These are phyloP conservation scores for Aphidius gifuensis DNA, from an alignment of 1,140 invertebrate species.

Conservation along the genomic window DNA sequence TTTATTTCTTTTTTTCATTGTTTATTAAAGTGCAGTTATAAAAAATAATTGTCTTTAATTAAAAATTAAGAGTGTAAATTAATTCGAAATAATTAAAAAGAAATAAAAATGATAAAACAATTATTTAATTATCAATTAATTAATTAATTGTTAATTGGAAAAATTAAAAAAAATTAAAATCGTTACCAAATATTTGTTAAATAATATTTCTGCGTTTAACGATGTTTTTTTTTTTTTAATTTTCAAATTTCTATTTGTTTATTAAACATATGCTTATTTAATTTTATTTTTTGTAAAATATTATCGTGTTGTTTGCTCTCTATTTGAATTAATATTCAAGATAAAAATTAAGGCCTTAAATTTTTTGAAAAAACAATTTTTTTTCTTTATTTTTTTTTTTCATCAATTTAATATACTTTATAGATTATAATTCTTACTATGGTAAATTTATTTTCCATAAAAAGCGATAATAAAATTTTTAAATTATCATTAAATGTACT, in stretches of 20 bases:
- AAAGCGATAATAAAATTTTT: conserved; percentile 4
- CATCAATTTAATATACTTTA: neutral
- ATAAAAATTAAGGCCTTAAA: conserved; percentile 13
- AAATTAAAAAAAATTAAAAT: conserved; percentile 41
- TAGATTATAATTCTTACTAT: no score
- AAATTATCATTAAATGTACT: conserved; percentile 33
- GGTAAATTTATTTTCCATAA: neutral
- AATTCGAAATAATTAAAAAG: conserved; percentile 36
- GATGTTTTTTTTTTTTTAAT: conserved; percentile 29
- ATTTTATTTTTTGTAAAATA: conserved; percentile 4
- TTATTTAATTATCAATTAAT: conserved; percentile 4
- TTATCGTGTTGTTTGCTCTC: conserved; percentile 45
- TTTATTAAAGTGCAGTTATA: conserved; percentile 18
- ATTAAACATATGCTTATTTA: no score
- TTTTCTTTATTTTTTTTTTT: neutral
- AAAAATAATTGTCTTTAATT: conserved; percentile 36
- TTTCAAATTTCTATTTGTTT: neutral
- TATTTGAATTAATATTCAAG: conserved; percentile 34
- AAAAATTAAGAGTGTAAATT: conserved; percentile 37
- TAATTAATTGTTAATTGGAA: conserved; percentile 35
- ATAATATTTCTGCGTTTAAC: conserved; percentile 48
- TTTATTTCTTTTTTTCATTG: conserved; percentile 14
- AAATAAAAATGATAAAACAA: no score
- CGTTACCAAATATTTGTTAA: conserved; percentile 50
- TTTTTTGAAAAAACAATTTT: neutral